Percentiles rank a stretch among this genome's conserved stretches.
These are phyloP conservation scores for Solen grandis DNA, from an alignment of 1,140 invertebrate species.

Conservation along the genomic window DNA sequence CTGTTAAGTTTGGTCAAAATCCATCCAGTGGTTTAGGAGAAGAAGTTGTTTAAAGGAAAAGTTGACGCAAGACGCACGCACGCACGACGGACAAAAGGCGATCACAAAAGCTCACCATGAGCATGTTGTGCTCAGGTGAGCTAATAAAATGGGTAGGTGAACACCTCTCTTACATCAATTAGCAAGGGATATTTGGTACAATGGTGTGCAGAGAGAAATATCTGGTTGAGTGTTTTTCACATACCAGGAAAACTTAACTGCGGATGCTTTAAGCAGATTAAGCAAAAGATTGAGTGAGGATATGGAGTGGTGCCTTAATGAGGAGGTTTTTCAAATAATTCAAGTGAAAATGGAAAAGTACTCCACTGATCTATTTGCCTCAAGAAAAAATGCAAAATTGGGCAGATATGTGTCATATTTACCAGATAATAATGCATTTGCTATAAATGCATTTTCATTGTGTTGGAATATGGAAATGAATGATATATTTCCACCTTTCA, in stretches of 20 bases:
- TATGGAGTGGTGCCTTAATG: conserved; percentile 50
- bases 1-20: too few relatives aligned
- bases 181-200: not conserved
- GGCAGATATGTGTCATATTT: too few relatives aligned
- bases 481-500: too few relatives aligned
- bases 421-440: conserved; percentile 50
- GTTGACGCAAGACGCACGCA: too few relatives aligned
- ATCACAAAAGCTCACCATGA: too few relatives aligned
- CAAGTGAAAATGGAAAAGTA: not conserved
- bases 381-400: conserved; percentile 51
- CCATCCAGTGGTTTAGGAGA: too few relatives aligned
- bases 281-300: conserved; percentile 43
- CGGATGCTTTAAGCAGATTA: not conserved
- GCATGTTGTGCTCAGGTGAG: too few relatives aligned
- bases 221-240: not conserved
- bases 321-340: conserved; percentile 23
- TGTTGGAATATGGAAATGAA: conserved; percentile 48
- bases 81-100: too few relatives aligned
- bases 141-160: not conserved
- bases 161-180: not conserved
- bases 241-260: not conserved
- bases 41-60: too few relatives aligned
- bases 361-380: conserved; percentile 59
- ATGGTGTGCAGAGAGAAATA: not conserved
- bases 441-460: conserved; percentile 60